These are phyloP conservation scores for Dysidea cf. avara DNA, from an alignment of 37 sponge, comb jelly and placozoan species.

Conservation along the genomic window DNA sequence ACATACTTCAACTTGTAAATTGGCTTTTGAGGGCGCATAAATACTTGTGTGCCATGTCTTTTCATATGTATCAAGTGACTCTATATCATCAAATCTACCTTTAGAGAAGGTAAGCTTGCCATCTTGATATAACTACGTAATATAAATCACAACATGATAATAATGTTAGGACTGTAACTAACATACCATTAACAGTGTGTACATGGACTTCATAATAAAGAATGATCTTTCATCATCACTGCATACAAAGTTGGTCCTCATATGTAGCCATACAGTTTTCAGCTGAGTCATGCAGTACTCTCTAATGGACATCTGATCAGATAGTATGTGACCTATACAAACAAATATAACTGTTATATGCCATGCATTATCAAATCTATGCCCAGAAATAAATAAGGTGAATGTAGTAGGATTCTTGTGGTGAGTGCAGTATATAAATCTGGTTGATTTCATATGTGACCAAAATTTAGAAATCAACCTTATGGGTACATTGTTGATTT, in stretches of 20 bases:
- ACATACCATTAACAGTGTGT: conserved; percentile 41
- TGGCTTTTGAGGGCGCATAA: conserved; percentile 33
- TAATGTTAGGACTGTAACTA: too few relatives aligned
- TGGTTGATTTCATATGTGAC: too few relatives aligned
- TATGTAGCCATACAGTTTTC: conserved; percentile 61
- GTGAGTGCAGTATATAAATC: too few relatives aligned
- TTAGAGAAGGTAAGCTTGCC: neutral
- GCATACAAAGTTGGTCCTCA: too few relatives aligned
- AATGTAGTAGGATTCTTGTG: too few relatives aligned
- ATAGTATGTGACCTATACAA: too few relatives aligned
- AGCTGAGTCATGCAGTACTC: conserved; percentile 70
- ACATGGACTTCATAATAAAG: conserved; percentile 35
- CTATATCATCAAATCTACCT: neutral
- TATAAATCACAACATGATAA: neutral
- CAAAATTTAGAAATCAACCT: too few relatives aligned
- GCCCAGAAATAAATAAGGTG: conserved; percentile 1
- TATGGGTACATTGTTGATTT: neutral
- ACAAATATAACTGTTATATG: too few relatives aligned
- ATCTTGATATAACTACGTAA: neutral
- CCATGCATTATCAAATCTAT: too few relatives aligned
- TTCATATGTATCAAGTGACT: too few relatives aligned
- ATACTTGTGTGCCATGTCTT: conserved; percentile 55
- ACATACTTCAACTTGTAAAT: neutral
- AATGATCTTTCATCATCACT: too few relatives aligned
- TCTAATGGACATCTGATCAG: conserved; percentile 48